phyloP scores from a whole-genome alignment of 53 echinoderm and acorn worm species.

The Crossaster papposus region DNA sequence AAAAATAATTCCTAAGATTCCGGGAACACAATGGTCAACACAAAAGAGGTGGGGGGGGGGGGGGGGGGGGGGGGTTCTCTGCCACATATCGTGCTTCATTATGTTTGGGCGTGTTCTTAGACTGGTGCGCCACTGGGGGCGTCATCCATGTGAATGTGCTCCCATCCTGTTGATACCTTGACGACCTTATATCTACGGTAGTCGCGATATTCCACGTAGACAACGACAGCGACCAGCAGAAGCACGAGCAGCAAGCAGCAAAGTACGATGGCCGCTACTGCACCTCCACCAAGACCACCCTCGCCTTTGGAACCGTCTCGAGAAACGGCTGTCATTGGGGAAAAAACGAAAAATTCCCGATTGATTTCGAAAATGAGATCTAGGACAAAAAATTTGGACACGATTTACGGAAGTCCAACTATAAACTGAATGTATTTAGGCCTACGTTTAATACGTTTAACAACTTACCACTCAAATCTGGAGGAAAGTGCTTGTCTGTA shows the following conservation, averaged over 20 bases:
- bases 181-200: not conserved
- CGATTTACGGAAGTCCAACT: no score
- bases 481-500: not conserved
- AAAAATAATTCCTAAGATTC: no score
- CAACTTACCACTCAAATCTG: not conserved
- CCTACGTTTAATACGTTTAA: no score
- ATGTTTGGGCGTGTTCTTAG: no score
- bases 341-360: not conserved
- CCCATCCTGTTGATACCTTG: not conserved
- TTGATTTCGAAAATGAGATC: not conserved
- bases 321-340: not conserved
- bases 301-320: not conserved
- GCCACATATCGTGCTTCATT: no score
- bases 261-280: conserved; percentile 42
- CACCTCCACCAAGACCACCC: not conserved
- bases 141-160: not conserved
- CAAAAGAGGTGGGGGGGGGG: no score
- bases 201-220: conserved; percentile 28
- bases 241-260: conserved; percentile 6
- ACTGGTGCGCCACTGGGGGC: not conserved
- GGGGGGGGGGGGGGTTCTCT: no score
- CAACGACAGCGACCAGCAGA: not conserved
- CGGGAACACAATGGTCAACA: no score
- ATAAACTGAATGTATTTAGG: no score
- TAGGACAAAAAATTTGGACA: not conserved